phyloP scores from a whole-genome alignment of 1,140 invertebrate species.

The Drosophila malerkotliana region DNA sequence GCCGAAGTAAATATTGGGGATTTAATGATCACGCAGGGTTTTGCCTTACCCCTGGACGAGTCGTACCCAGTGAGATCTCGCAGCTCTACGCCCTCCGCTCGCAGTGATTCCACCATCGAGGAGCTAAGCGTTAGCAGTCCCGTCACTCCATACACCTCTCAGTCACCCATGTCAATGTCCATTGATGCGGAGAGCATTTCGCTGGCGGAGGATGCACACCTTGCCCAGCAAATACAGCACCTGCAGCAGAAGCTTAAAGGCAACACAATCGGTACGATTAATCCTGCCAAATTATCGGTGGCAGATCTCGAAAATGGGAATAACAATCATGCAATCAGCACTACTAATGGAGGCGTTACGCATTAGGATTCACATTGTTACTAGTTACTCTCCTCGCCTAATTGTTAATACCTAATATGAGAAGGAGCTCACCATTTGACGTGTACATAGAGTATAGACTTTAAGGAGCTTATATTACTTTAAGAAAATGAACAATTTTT shows the following conservation, averaged over 20 bases:
- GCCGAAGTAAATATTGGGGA: constrained; percentile 74
- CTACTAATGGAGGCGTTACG: constrained; percentile 30
- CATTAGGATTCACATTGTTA: constrained; percentile 23
- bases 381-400: constrained; percentile 38
- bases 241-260: constrained; percentile 72
- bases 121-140: constrained; percentile 58
- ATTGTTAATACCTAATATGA: constrained; percentile 23
- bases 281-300: constrained; percentile 49
- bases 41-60: constrained; percentile 69
- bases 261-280: constrained; percentile 36
- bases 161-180: constrained; percentile 64
- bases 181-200: constrained; percentile 51
- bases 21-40: constrained; percentile 72
- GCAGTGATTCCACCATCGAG: constrained; percentile 70
- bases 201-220: constrained; percentile 58
- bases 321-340: constrained; percentile 18
- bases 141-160: constrained; percentile 51
- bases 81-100: constrained; percentile 61
- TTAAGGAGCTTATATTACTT: constrained; percentile 47
- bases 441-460: constrained; percentile 65
- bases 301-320: constrained; percentile 62
- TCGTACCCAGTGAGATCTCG: constrained; percentile 65
- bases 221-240: constrained; percentile 66
- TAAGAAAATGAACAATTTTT: constrained; percentile 45
- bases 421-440: constrained; percentile 59